Base-by-base conservation (phyloP, 2,113 vertebrate genomes). In the Plotosus lineatus region DNA sequence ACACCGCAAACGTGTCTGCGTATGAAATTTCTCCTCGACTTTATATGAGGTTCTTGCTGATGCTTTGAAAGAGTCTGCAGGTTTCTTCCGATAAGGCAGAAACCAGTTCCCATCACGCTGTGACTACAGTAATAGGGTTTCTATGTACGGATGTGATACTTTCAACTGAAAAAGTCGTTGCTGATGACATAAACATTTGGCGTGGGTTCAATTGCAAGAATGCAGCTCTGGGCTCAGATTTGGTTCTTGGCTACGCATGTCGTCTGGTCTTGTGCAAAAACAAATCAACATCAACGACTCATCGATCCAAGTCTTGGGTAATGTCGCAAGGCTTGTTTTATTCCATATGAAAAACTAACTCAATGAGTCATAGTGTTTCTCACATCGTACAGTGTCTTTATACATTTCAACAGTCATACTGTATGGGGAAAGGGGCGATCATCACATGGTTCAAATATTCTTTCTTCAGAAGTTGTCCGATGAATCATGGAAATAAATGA, bases 221-320 rank as follows among this genome's bases (percentile, higher is more conserved):
- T 44, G 42, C 46, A 9, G 71, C 44, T 61, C 40, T 6, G 53
- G 19, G 4, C 6, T 40, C 53, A 53, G 61, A 66, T 75, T n/a
- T 65, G 33, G 12, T 65, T 74, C 71, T 65, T 75, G 79, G 71
- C 71, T 38, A 23, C 23, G 53, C 23, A 23, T 51, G 36, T 21
- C 36, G 69, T 50, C 68, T 74, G 79, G 69, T 63, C 53, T 60
- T 73, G 44, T 74, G 40, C 79, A 56, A 42, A 79, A 79, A 78
- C 50, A 73, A 40, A 73, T 48, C 78, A 60, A 50, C 55, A 60
- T 72, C 66, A 72, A 23, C 78, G 1, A 42, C 15, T n/a, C 28
- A n/a, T 73, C 74, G 36, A 72, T 56, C 71, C 71, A 4, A 19
- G 19, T 51, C 78, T 26, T 19, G 21, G 14, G 69, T 26, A 28